Evolutionary conservation across 2,888 invertebrate genomes (phyloP).

Genomic region (Agrotis clavis): DNA sequence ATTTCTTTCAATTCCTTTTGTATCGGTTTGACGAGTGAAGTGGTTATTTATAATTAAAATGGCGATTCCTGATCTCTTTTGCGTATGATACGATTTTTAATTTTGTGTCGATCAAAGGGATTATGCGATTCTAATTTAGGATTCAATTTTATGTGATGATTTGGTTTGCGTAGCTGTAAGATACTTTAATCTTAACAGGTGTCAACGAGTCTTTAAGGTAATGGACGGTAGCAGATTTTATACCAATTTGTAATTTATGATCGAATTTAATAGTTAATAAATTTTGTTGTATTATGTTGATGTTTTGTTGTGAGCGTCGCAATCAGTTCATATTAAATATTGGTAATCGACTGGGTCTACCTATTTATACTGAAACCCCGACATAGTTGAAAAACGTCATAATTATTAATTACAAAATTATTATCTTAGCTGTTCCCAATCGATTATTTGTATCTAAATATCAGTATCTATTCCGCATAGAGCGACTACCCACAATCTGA

Average conservation of each 20-base stretch:
- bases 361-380: too few relatives aligned
- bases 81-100: conserved; percentile 78
- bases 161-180: conserved; percentile 23
- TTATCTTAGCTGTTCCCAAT: too few relatives aligned
- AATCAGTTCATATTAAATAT: too few relatives aligned
- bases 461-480: too few relatives aligned
- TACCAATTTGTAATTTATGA: not conserved
- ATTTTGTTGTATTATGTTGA: too few relatives aligned
- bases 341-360: too few relatives aligned
- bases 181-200: conserved; percentile 4
- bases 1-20: conserved; percentile 88
- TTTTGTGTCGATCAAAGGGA: conserved; percentile 85
- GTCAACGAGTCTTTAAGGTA: not conserved
- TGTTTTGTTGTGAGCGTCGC: too few relatives aligned
- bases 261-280: not conserved
- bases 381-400: too few relatives aligned
- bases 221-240: not conserved
- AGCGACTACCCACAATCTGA: too few relatives aligned
- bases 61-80: conserved; percentile 78
- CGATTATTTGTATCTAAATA: too few relatives aligned
- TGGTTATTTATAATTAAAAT: conserved; percentile 89
- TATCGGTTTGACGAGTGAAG: conserved; percentile 77
- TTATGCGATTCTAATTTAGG: conserved; percentile 68
- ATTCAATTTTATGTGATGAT: conserved; percentile 56
- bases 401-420: too few relatives aligned